These are phyloP conservation scores for Endomychus coccineus DNA, from an alignment of 2,888 invertebrate genomes.

Conservation along the genomic window DNA sequence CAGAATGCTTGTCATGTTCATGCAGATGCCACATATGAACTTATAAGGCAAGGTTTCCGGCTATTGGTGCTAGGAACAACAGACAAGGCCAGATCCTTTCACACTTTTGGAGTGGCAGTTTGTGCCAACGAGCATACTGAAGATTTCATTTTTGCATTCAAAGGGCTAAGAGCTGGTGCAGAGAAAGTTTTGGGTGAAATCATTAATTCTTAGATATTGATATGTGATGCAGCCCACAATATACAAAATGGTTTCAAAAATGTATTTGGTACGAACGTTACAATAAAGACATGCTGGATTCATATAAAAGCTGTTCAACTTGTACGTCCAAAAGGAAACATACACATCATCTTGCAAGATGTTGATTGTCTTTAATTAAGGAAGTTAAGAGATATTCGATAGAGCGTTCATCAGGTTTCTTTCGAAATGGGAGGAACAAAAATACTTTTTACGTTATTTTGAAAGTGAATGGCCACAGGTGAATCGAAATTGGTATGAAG, in stretches of 20 bases:
- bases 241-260: neutral
- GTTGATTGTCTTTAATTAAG: slow-evolving; percentile 3
- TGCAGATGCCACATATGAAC: slow-evolving; percentile 26
- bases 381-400: slow-evolving; percentile 5
- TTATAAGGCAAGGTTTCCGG: slow-evolving; percentile 28
- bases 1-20: slow-evolving; percentile 15
- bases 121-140: slow-evolving; percentile 18
- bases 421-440: slow-evolving; percentile 8
- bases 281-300: slow-evolving; percentile 10
- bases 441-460: slow-evolving; percentile 12
- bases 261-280: slow-evolving; percentile 9
- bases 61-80: slow-evolving; percentile 24
- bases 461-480: slow-evolving; percentile 13
- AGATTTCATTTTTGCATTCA: slow-evolving; percentile 23
- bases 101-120: slow-evolving; percentile 14
- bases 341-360: slow-evolving; percentile 7
- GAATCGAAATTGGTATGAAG: slow-evolving; percentile 16
- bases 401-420: slow-evolving; percentile 3
- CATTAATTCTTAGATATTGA: slow-evolving; percentile 16
- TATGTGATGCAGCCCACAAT: neutral
- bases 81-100: slow-evolving; percentile 22
- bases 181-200: slow-evolving; percentile 6
- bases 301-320: slow-evolving; percentile 9
- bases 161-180: slow-evolving; percentile 13
- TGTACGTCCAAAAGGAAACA: slow-evolving; percentile 6